Evolutionary conservation across 2,888 invertebrate genomes (phyloP).

Genomic region (Dendrolimus houi): DNA sequence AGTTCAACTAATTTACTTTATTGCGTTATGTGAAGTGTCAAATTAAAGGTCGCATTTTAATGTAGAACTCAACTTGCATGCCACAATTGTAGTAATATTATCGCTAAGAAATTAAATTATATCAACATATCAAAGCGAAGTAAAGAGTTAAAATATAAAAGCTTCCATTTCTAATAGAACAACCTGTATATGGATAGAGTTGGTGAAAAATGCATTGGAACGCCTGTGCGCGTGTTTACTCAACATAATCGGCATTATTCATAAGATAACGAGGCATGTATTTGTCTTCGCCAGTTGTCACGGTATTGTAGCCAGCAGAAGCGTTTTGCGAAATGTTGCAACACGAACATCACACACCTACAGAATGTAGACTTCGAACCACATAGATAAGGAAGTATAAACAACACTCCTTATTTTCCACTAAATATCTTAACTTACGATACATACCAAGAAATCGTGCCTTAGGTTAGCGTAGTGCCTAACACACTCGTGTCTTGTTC

Average conservation of each 20-base stretch:
- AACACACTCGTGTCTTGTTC: no score
- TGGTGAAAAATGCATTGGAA: slow-evolving; percentile 63
- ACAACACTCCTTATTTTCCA: slow-evolving; percentile 24
- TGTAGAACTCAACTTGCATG: no score
- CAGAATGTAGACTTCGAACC: slow-evolving; percentile 30
- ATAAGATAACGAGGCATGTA: slow-evolving; percentile 66
- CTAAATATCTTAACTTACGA: not conserved
- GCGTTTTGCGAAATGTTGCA: slow-evolving; percentile 66
- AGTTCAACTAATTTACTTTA: no score
- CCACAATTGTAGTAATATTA: no score
- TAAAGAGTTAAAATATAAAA: no score
- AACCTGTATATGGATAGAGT: slow-evolving; percentile 52
- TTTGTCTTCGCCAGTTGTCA: slow-evolving; percentile 68
- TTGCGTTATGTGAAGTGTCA: no score
- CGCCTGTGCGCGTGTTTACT: slow-evolving; percentile 61
- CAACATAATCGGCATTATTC: slow-evolving; percentile 74
- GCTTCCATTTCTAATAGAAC: slow-evolving; percentile 16
- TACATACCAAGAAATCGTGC: not conserved
- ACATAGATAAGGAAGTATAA: slow-evolving; percentile 39
- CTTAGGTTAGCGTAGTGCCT: no score
- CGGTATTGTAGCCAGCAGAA: slow-evolving; percentile 61
- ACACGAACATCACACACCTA: slow-evolving; percentile 36
- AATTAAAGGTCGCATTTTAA: no score
- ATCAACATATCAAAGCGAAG: no score
- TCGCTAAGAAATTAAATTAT: no score